Base-by-base conservation (phyloP, 2,113 vertebrate species). In the Trematocara variabile region DNA sequence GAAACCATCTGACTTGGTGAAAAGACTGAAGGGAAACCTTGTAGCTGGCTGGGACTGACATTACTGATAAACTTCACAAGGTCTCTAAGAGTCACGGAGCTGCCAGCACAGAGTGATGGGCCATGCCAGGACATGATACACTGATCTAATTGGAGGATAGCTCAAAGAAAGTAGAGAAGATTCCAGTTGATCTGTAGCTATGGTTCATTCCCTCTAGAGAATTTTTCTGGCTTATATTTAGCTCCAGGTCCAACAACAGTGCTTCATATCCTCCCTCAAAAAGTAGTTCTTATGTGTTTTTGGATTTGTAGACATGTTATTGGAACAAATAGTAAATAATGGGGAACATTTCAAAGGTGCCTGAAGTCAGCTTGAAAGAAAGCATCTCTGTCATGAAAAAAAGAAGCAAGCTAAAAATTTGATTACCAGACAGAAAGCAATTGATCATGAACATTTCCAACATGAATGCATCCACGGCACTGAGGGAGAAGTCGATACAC, bases 41-140 rank as follows among this genome's bases (percentile, higher is more conserved):
- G 33, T 82, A 54, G 73, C 79, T 90, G 90, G 79, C 81, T 75
- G 81, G 56, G 83, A 82, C 79, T 86, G 91, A 81, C 88, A 88
- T 81, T 81, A 28, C 75, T 82, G 82, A 93, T 94, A 91, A 63
- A 93, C 93, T 91, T 92, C 89, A 79, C 86, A 82, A 80, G 65
- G 85, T 89, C 87, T 91, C 88, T 53, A 86, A 86, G 88, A 93
- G 92, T 92, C 91, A 89, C 83, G 5, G 82, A 91, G 91, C 91
- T 94, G 93, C 91, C 94, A 91, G 70, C 79, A 18, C 81, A 90
- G 92, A 94, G 70, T 93, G 94, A 95, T 94, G 92, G 83, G 87
- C 85, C 81, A 82, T 86, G 92, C 82, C 87, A 53, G 81, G 86
- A 91, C 91, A 86, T 92, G 93, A 93, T 91, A 60, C 82, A 90